These are phyloP conservation scores for Geodia barretti DNA, from an alignment of 37 sponge, comb jelly and placozoan species.

Conservation along the genomic window DNA sequence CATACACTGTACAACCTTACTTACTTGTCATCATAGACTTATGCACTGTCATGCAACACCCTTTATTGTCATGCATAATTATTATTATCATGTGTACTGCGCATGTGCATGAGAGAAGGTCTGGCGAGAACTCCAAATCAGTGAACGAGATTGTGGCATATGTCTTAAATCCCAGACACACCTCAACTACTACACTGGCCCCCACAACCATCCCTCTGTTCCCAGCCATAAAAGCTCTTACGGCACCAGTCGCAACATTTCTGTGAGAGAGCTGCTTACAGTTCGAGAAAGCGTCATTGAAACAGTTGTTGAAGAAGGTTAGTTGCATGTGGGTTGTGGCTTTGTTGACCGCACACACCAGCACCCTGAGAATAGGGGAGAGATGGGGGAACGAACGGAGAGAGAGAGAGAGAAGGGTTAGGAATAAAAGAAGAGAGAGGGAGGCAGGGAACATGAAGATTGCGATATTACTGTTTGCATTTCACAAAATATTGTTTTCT, in stretches of 20 bases:
- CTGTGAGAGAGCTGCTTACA: conserved; percentile 15
- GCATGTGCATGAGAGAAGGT: too few species aligned
- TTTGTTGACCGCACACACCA: conserved; percentile 56
- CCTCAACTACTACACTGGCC: not conserved
- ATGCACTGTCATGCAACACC: too few species aligned
- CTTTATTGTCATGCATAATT: too few species aligned
- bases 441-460: not conserved
- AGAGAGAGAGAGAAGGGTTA: not conserved
- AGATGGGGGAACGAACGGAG: not conserved
- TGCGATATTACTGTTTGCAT: not conserved
- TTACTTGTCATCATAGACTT: too few species aligned
- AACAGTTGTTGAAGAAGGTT: conserved; percentile 67
- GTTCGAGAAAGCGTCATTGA: conserved; percentile 41
- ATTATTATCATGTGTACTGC: too few species aligned
- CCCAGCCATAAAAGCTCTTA: not conserved
- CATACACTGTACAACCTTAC: not conserved
- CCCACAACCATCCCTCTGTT: too few species aligned
- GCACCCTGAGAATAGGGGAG: conserved; percentile 19
- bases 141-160: too few species aligned
- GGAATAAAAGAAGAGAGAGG: not conserved
- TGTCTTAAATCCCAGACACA: too few species aligned
- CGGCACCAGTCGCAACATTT: not conserved
- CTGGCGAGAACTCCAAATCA: too few species aligned
- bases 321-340: conserved; percentile 17
- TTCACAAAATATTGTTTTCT: not conserved